Base-by-base conservation (phyloP, 2,113 vertebrate species). In the Rostratula benghalensis region DNA sequence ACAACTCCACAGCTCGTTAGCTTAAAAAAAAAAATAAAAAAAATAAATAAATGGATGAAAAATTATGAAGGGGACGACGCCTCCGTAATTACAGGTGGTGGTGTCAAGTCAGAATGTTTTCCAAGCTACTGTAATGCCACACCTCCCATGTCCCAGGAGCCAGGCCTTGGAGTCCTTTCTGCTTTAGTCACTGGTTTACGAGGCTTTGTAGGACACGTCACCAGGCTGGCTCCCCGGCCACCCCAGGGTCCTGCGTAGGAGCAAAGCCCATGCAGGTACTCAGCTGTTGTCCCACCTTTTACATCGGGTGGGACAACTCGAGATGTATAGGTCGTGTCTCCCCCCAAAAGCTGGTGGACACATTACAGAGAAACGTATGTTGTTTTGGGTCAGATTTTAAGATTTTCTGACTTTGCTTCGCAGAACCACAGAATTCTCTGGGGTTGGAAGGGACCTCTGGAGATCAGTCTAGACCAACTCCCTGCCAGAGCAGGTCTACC, bases 81-180 rank as follows among this genome's bases (percentile, higher is more conserved):
- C 97, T 98, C 92, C 24, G 13, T 98, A 98, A 98, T 98, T 98
- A 98, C 95, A 98, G 97, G 98, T 98, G 97, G 97, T 97, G 82
- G n/a, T n/a, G n/a, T n/a, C n/a, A 97, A 98, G 94, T 68, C 91
- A 83, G 96, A 97, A 93, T 98, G 97, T 98, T 98, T 98, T 97
- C 97, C 97, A 97, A 97, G 96, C 97, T 97, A 59, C 86, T 51
- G 92, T 35, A 70, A 73, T 57, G 54, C 97, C 97, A 94, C 97
- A 93, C 97, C 98, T 94, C 97, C 53, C 4, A 3, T 76, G 92
- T 96, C 96, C 96, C 93, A 48, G 88, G 94, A 98, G 97, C 97
- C 84, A 75, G 96, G 73, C 92, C 85, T 85, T 13, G 73, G 60
- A 95, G 91, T 96, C 94, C 90, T 97, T 97, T 90, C 93, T 0